A percentile compares a stretch with the other conserved stretches of the same genome.
phyloP scores from a whole-genome alignment of 2,888 invertebrate genomes.

The Microplitis deprimator region DNA sequence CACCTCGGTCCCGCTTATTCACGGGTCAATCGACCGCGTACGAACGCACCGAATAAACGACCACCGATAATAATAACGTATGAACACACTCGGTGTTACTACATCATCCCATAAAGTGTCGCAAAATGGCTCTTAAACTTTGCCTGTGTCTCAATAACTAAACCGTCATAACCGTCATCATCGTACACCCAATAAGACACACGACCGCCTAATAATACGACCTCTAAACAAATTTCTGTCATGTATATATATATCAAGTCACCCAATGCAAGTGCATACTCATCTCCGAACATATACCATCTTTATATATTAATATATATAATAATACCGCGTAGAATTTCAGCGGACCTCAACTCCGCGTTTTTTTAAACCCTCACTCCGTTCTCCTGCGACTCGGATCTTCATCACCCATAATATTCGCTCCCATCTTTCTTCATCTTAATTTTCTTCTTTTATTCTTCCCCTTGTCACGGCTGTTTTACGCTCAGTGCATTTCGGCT shows the following conservation, averaged over 20 bases:
- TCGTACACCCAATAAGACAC: neutral
- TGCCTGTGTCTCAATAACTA: neutral
- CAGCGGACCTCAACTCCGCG: too few relatives aligned
- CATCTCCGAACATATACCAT: too few relatives aligned
- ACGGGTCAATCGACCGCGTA: slow-evolving; percentile 19
- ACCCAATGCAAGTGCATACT: neutral
- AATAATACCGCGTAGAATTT: too few relatives aligned
- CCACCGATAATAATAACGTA: slow-evolving; percentile 17
- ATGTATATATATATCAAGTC: neutral
- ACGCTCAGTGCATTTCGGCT: slow-evolving; percentile 16
- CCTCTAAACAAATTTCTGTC: slow-evolving; percentile 11
- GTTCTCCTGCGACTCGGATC: neutral
- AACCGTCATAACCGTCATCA: neutral
- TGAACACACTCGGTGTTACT: neutral
- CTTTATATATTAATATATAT: too few relatives aligned
- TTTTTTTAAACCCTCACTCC: neutral
- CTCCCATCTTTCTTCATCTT: slow-evolving; percentile 3
- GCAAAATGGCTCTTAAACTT: neutral
- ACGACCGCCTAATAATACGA: neutral
- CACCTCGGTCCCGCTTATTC: neutral
- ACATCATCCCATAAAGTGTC: neutral
- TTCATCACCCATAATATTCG: neutral
- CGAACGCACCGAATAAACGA: neutral
- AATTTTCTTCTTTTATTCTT: slow-evolving; percentile 44
- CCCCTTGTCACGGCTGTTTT: slow-evolving; percentile 33